These are phyloP conservation scores for Melanaphis sacchari DNA, from an alignment of 1,140 invertebrate genomes.

Conservation along the genomic window DNA sequence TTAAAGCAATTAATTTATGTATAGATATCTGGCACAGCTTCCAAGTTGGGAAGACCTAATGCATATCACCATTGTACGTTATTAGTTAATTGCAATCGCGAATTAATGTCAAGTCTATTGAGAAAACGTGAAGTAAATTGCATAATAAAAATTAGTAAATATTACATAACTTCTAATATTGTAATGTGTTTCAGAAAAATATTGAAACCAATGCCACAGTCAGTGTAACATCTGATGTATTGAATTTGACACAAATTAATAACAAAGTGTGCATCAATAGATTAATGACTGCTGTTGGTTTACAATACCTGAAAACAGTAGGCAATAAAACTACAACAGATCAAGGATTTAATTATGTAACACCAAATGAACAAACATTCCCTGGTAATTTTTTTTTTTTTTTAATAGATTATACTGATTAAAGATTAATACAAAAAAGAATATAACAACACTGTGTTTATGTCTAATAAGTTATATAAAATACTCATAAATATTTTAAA, in stretches of 20 bases:
- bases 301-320: slow-evolving; percentile 80
- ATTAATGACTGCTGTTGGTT: slow-evolving; percentile 77
- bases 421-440: neutral
- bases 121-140: slow-evolving; percentile 73
- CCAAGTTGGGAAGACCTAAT: slow-evolving; percentile 82
- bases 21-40: slow-evolving; percentile 89
- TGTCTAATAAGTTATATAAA: neutral
- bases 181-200: slow-evolving; percentile 65
- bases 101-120: slow-evolving; percentile 72
- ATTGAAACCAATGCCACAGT: slow-evolving; percentile 82
- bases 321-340: slow-evolving; percentile 73
- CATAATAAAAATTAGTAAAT: neutral
- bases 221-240: slow-evolving; percentile 80
- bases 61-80: slow-evolving; percentile 96
- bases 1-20: slow-evolving; percentile 53
- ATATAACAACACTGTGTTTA: neutral
- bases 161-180: slow-evolving; percentile 20
- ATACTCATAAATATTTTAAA: neutral
- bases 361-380: slow-evolving; percentile 86
- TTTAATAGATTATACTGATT: neutral
- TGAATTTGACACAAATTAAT: slow-evolving; percentile 73
- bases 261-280: slow-evolving; percentile 73
- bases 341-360: slow-evolving; percentile 82
- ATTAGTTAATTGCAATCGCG: slow-evolving; percentile 82
- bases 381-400: slow-evolving; percentile 69